Base-by-base conservation (phyloP, 2,797 vertebrate genomes). In the Intellagama lesueurii region DNA sequence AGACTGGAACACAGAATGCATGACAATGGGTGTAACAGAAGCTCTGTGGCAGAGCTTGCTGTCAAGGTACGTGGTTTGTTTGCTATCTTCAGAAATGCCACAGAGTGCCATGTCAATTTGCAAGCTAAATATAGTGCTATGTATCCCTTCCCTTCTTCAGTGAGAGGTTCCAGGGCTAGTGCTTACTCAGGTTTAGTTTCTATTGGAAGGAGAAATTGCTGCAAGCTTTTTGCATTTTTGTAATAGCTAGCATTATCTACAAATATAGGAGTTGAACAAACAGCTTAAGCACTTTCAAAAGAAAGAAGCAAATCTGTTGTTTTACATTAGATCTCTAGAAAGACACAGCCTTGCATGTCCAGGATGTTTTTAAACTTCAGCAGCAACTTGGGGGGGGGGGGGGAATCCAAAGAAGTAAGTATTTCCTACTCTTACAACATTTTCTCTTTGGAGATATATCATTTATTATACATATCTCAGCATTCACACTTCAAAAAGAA, bases 11-110 rank as follows among this genome's bases (percentile, higher is more conserved):
- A n/a, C 0, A 0, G 64, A 68, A 49, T 79, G 82, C 7, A 0
- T 56, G 86, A 35, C 24, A 30, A 91, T 92, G 8, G 73, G 60
- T 60, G 89, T 93, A 92, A 93, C 70, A 88, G 66, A 69, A 88
- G 0, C 7, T 11, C 79, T 85, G 72, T 81, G 87, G 40, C 84
- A 90, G 89, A 87, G 30, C 35, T 82, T 4, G 68, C 2, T 24
- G 12, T 60, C 87, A 40, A 28, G 76, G 83, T 84, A 87, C n/a
- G 11, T 83, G 16, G 22, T 9, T 49, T 79, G 76, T 30, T 81
- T 72, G 47, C 66, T 75, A 3, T 87, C 91, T 88, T 70, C 78
- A 83, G 81, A 80, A 84, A 5, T 32, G 81, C 17, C 22, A 11
- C 44, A 73, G 87, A 1, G 24, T 87, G 72, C 40, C 87, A 1